Evolutionary conservation across 2,888 invertebrate genomes (phyloP).

Genomic region (Parasteatoda lunata): DNA sequence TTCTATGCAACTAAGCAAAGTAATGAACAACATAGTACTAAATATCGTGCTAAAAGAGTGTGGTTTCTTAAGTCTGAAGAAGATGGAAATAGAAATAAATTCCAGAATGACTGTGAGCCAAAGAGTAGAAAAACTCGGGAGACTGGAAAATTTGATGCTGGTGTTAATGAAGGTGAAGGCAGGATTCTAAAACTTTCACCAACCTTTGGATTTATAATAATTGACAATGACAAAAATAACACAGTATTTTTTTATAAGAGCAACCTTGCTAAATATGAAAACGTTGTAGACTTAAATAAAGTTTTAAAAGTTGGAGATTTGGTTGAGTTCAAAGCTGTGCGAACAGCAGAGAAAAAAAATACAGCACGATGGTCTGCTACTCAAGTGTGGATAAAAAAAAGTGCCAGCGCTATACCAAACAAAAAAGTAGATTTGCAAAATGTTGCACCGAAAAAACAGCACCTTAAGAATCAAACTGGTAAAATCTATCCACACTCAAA

Average conservation of each 20-base stretch:
- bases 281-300: conserved; percentile 47
- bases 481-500: conserved; percentile 43
- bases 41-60: conserved; percentile 48
- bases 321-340: conserved; percentile 43
- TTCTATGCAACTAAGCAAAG: conserved; percentile 33
- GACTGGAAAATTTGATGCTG: conserved; percentile 40
- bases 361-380: conserved; percentile 54
- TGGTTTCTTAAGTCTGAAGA: conserved; percentile 28
- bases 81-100: neutral
- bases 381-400: conserved; percentile 38
- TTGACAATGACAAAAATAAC: conserved; percentile 12
- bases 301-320: conserved; percentile 19
- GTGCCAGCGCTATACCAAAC: neutral
- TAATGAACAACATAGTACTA: conserved; percentile 10
- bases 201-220: conserved; percentile 42
- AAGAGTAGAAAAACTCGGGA: conserved; percentile 37
- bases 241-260: conserved; percentile 52
- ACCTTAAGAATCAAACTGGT: conserved; percentile 25
- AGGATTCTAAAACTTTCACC: conserved; percentile 47
- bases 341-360: conserved; percentile 15
- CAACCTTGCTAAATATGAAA: conserved; percentile 27
- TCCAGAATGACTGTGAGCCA: neutral
- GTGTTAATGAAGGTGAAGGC: conserved; percentile 22
- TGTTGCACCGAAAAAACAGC: neutral
- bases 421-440: neutral